phyloP scores from a whole-genome alignment of 1,140 invertebrate genomes.

The Lepidurus packardi region DNA sequence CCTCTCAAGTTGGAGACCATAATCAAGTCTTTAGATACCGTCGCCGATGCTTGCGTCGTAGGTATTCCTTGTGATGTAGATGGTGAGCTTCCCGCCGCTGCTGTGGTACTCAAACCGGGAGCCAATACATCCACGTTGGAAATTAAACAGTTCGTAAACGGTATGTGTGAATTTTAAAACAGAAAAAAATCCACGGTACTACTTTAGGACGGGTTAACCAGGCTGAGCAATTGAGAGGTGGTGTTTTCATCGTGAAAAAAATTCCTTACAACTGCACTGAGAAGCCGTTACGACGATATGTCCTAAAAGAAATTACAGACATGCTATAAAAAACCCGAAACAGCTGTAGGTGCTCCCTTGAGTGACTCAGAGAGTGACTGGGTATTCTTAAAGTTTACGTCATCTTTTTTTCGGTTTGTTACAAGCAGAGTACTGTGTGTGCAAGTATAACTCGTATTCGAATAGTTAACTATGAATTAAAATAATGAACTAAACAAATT shows the following conservation, averaged over 20 bases:
- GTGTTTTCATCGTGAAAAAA: slow-evolving; percentile 22
- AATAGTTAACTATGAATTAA: too few relatives aligned
- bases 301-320: slow-evolving; percentile 7
- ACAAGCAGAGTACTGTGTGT: too few relatives aligned
- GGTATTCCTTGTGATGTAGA: slow-evolving; percentile 64
- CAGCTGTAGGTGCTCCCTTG: too few relatives aligned
- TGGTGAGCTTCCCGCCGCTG: slow-evolving; percentile 69
- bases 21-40: slow-evolving; percentile 45
- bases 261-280: slow-evolving; percentile 9
- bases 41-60: slow-evolving; percentile 60
- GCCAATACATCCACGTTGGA: slow-evolving; percentile 36
- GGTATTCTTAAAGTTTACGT: too few relatives aligned
- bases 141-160: slow-evolving; percentile 39
- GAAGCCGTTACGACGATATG: neutral
- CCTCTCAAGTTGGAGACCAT: slow-evolving; percentile 51
- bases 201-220: neutral
- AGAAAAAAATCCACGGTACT: neutral
- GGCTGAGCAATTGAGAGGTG: slow-evolving; percentile 16
- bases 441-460: too few relatives aligned
- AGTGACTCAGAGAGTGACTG: too few relatives aligned
- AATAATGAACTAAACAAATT: too few relatives aligned
- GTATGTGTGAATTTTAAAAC: neutral
- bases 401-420: too few relatives aligned
- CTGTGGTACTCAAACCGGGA: slow-evolving; percentile 58
- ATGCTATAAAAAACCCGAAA: neutral